These are phyloP conservation scores for Dolichomitus sp. DNA, from an alignment of 2,888 invertebrate genomes.

Conservation along the genomic window DNA sequence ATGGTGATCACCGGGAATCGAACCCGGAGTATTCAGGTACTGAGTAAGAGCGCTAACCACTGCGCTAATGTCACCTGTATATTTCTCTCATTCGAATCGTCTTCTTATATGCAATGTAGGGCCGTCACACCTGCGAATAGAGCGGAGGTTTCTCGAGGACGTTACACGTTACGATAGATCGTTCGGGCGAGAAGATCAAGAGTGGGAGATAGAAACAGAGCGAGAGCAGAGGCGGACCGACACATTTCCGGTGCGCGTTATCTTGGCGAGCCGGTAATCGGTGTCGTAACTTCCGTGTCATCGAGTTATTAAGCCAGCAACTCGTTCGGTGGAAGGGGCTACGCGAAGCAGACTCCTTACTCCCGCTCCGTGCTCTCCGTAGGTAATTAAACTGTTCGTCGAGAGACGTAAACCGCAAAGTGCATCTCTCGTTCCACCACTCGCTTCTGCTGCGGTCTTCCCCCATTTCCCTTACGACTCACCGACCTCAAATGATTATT, in stretches of 20 bases:
- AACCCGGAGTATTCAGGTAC: no score
- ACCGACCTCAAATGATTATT: slow-evolving; percentile 51
- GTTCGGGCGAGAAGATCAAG: slow-evolving; percentile 34
- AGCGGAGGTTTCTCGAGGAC: slow-evolving; percentile 6
- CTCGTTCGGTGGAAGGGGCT: slow-evolving; percentile 31
- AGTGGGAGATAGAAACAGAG: slow-evolving; percentile 47
- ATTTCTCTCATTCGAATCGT: no score
- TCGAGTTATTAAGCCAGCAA: slow-evolving; percentile 60
- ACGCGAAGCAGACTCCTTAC: slow-evolving; percentile 21
- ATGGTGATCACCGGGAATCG: no score
- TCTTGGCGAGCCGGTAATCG: slow-evolving; percentile 55
- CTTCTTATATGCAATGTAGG: no score
- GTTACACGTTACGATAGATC: slow-evolving; percentile 36
- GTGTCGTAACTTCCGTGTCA: slow-evolving; percentile 63
- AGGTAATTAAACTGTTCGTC: slow-evolving; percentile 62
- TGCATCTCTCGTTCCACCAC: slow-evolving; percentile 36
- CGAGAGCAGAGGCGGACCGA: slow-evolving; percentile 35
- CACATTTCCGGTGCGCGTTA: slow-evolving; percentile 55
- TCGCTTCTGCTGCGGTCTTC: slow-evolving; percentile 13
- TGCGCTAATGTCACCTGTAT: no score
- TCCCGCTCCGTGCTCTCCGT: slow-evolving; percentile 37
- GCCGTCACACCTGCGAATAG: neutral
- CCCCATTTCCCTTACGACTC: slow-evolving; percentile 29
- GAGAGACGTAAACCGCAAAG: slow-evolving; percentile 58
- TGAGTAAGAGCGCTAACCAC: no score